Base-by-base conservation (phyloP, 2,113 vertebrate species). In the Andinoacara biseriatus region DNA sequence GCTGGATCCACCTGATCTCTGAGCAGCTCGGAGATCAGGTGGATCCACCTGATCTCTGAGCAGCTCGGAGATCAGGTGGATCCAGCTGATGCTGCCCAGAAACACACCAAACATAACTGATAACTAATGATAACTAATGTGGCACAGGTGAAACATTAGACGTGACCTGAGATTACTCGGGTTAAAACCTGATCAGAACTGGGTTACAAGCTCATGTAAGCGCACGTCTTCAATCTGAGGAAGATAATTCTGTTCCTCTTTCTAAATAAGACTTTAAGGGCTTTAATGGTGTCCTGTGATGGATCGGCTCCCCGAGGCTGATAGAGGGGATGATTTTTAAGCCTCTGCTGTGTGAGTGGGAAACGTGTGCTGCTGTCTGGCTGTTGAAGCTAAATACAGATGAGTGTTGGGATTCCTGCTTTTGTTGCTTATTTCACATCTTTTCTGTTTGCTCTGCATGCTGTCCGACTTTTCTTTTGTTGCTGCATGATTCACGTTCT, bases 401-500 rank as follows among this genome's bases (percentile, higher is more conserved):
- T 35, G 59, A 10, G 20, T 62, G 31, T 33, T 62, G 10, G 18
- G 18, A 38, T n/a, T 38, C 35, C 35, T 29, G 29, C 17, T 35
- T 1, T 0, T 62, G 33, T n/a, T 35, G 29, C 33, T 65, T 18
- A 17, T n/a, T 24, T 35, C 3, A 20, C 58, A 20, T 58, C 0
- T 38, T 33, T 26, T 33, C 26, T 33, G 43, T 81, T 78, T 78
- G 40, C 76, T 40, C 59, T 77, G 84, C 78, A 76, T 75, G 81
- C 1, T 43, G 22, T 49, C 67, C 1, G 10, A n/a, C 26, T 54
- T 46, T 18, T 65, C 20, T 81, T 82, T 24, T 38, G 38, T 69
- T 52, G 49, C 62, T 90, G 85, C 87, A 82, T 87, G 89, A 61
- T 33, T 7, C 76, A 77, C 74, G 52, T n/a, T 69, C 6, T 40